Conservation (phyloP, 2,888 invertebrate genomes). For the Pollenia labialis region DNA sequence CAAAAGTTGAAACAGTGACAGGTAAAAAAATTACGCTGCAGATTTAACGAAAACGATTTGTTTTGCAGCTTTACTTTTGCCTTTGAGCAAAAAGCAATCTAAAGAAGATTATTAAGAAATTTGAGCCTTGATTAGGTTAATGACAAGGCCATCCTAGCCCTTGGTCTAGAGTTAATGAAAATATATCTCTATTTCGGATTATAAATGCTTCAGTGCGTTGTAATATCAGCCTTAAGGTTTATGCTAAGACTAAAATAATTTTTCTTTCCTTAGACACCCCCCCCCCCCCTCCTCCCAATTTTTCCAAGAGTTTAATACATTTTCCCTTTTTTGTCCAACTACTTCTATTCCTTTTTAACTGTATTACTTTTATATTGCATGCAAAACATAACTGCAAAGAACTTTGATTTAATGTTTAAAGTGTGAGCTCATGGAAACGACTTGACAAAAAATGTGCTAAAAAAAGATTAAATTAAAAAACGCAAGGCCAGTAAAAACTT, state of each 20-base stretch:
- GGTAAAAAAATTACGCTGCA: too few relatives aligned
- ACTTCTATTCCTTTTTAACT: background rate
- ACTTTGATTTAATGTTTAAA: conserved; percentile 24
- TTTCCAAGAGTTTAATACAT: background rate
- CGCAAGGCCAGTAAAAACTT: conserved; percentile 28
- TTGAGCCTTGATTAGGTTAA: background rate
- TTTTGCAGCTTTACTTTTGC: too few relatives aligned
- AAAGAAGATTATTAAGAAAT: background rate
- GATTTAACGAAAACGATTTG: too few relatives aligned
- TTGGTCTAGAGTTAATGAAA: background rate
- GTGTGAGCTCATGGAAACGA: background rate
- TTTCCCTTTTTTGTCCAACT: background rate
- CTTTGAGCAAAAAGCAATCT: too few relatives aligned
- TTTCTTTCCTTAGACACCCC: background rate
- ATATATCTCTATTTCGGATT: background rate
- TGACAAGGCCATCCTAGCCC: too few relatives aligned
- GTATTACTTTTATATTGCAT: background rate
- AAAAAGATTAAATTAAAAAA: conserved; percentile 21
- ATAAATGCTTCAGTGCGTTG: background rate
- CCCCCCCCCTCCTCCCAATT: too few relatives aligned
- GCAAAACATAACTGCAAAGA: conserved; percentile 4
- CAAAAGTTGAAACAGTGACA: background rate
- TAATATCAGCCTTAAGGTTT: conserved; percentile 46
- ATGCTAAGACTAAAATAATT: conserved; percentile 37
- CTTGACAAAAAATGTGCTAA: conserved; percentile 12